Evolutionary conservation across 2,888 invertebrate species (phyloP).

Genomic region (Chelonus formosanus): DNA sequence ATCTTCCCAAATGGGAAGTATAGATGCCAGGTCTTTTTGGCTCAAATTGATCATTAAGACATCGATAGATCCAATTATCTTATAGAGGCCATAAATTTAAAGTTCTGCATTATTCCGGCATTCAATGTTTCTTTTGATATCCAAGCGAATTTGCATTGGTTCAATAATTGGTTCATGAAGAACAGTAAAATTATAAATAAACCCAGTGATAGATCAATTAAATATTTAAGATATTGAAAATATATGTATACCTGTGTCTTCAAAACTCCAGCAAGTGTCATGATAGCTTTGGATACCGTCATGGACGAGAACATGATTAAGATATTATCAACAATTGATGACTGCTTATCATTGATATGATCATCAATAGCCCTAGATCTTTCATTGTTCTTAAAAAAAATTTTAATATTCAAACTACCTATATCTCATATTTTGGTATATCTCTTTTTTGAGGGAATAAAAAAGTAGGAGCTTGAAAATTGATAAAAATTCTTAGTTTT

Average conservation of each 20-base stretch:
- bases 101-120: conserved; percentile 55
- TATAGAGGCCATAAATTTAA: conserved; percentile 63
- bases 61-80: conserved; percentile 75
- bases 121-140: conserved; percentile 74
- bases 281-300: conserved; percentile 75
- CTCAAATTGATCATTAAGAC: conserved; percentile 76
- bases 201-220: background rate
- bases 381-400: conserved; percentile 76
- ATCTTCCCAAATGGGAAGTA: conserved; percentile 77
- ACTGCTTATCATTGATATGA: conserved; percentile 30
- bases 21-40: conserved; percentile 77
- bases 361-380: conserved; percentile 36
- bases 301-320: conserved; percentile 75
- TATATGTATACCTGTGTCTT: conserved; percentile 75
- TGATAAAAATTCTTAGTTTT: conserved; percentile 71
- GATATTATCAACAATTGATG: conserved; percentile 73
- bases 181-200: conserved; percentile 34
- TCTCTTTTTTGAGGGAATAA: conserved; percentile 82
- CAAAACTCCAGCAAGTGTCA: conserved; percentile 76
- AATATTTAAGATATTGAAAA: conserved; percentile 1
- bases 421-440: conserved; percentile 82
- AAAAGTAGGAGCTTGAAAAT: conserved; percentile 78
- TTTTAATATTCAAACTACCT: conserved; percentile 80
- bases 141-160: conserved; percentile 76
- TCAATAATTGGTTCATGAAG: conserved; percentile 78